Base-by-base conservation (phyloP, 2,888 invertebrate genomes). In the Volucella bombylans region DNA sequence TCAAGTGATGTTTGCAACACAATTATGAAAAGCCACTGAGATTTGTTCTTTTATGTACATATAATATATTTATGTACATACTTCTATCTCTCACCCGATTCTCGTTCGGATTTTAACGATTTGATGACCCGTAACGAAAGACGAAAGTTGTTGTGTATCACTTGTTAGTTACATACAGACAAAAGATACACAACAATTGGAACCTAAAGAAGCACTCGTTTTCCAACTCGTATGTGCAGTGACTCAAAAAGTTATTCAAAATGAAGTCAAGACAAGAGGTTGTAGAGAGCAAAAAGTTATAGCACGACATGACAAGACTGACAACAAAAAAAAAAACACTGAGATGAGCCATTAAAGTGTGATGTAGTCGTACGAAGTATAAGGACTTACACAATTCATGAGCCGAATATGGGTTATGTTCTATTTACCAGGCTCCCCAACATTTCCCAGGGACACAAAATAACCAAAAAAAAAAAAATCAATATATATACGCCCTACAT, bases 51-150 rank as follows among this genome's bases (percentile, higher is more conserved):
- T 39, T 18, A 10, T 38, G 39, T 15, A 12, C 49, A 50, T 15
- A 50, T 14, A 14, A 1, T 1, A 49, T 49, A 47, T 18, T 31
- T 52, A 6, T 62, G 6, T 12, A 59, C 31, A 4, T 12, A 59
- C 31, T 15, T 39, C 31, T 31, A 31, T 41, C 38, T n/a, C 45
- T 47, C 45, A 38, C 14, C 68, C 52, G 38, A 11, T 67, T 11
- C 38, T 12, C 15, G 71, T 57, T 57, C 6, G 31, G 4, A 71
- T 72, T 77, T 72, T 59, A 71, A 72, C 54, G 52, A 64, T 50
- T 55, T 38, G 45, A 61, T 80, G 68, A 80, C 80, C 68, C 55
- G 62, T 10, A 67, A 67, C 55, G 62, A 12, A 67, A 72, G 47
- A 64, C n/a, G 12, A 41, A 65, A 47, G 31, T 6, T 31, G 31